These are phyloP conservation scores for Stomatorhinus walkeri DNA, from an alignment of 2,797 vertebrate genomes.

Conservation along the genomic window DNA sequence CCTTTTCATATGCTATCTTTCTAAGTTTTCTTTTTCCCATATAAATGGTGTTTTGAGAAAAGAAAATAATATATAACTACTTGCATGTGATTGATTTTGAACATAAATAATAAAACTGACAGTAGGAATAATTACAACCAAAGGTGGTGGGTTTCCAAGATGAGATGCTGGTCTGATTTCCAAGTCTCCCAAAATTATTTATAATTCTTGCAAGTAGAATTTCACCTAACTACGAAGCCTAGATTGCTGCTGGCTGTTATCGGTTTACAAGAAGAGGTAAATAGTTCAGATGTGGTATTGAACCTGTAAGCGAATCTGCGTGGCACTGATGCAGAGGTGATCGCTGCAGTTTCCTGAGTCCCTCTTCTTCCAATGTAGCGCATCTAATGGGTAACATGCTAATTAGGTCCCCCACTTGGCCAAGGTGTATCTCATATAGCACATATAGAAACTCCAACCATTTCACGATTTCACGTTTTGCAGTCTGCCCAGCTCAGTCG, in stretches of 20 bases:
- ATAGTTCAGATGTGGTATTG: neutral
- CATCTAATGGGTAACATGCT: neutral
- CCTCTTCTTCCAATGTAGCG: neutral
- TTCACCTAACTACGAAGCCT: neutral
- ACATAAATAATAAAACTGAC: neutral
- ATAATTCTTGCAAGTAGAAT: neutral
- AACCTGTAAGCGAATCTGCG: neutral
- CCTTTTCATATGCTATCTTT: neutral
- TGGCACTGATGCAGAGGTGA: neutral
- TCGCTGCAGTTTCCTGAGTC: neutral
- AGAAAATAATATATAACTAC: slow-evolving; percentile 4
- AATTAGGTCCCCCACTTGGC: slow-evolving; percentile 42
- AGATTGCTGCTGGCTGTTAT: neutral
- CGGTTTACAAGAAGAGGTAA: neutral
- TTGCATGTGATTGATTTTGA: neutral
- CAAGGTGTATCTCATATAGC: slow-evolving; percentile 36
- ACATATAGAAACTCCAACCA: slow-evolving; percentile 22
- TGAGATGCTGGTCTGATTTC: neutral
- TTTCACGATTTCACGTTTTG: slow-evolving; percentile 51
- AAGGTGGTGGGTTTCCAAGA: neutral
- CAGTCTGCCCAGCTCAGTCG: no score
- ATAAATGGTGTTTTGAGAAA: neutral
- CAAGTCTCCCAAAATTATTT: neutral
- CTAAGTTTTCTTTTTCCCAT: neutral
- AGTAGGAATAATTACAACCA: neutral